Evolutionary conservation across 2,113 vertebrate genomes (phyloP).

Genomic region (Gnathonemus longibarbis): DNA sequence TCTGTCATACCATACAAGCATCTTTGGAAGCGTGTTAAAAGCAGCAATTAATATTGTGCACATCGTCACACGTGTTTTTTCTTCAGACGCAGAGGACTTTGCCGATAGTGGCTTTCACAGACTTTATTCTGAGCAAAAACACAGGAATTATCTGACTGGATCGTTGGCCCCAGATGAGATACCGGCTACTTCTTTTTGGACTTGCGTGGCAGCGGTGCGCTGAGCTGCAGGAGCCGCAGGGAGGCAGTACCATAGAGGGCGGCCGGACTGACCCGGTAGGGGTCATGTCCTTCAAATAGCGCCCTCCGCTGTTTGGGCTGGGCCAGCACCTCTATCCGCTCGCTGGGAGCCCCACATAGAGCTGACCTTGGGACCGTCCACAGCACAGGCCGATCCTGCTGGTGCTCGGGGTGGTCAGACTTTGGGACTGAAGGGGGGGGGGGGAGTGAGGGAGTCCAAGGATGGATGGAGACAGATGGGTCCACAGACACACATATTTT

Average conservation of each 20-base stretch:
- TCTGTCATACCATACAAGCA: background rate
- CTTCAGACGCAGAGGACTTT: background rate
- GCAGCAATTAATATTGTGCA: background rate
- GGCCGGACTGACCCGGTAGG: slow-evolving; percentile 42
- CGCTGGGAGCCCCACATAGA: slow-evolving; percentile 29
- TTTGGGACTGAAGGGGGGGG: slow-evolving; percentile 41
- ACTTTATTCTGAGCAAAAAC: background rate
- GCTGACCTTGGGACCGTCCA: slow-evolving; percentile 38
- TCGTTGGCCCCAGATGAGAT: background rate
- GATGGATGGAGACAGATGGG: background rate
- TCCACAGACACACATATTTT: background rate
- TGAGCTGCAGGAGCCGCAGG: slow-evolving; percentile 49
- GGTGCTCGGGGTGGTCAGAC: slow-evolving; percentile 35
- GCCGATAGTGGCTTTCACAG: background rate
- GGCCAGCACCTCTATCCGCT: slow-evolving; percentile 47
- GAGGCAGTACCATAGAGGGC: slow-evolving; percentile 48
- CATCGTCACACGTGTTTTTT: too few relatives aligned
- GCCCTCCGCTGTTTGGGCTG: slow-evolving; percentile 41
- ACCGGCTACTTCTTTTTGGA: slow-evolving; percentile 29
- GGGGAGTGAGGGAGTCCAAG: background rate
- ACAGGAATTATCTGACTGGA: background rate
- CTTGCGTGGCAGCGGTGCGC: slow-evolving; percentile 51
- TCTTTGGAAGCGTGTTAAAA: background rate
- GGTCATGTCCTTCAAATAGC: slow-evolving; percentile 48
- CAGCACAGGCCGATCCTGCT: slow-evolving; percentile 33